Evolutionary conservation across 2,888 invertebrate species (phyloP), one percentile per base, ranked within the genome.

Genomic region (Antheraea yamamai): DNA sequence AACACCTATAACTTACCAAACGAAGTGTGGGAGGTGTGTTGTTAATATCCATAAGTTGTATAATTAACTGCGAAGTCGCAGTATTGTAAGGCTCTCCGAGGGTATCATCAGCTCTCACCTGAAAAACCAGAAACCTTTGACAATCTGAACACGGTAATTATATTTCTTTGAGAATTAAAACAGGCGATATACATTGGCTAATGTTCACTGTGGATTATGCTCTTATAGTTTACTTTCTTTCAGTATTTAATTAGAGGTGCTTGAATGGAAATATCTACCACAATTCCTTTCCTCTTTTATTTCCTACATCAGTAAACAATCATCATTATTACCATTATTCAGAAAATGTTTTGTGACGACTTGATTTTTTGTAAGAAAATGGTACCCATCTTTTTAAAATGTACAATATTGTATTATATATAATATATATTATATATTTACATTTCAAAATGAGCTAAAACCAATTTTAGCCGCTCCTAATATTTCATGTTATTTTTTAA

Each of bases 41-140:
- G 88, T 97, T 97, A 70, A 97, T 95, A 88, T 97, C 97, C 10
- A 90, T 81, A 0, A 97, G 92, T 74, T 95, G 92, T 58, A 97
- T 96, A 39, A 93, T 94, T 16, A 97, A 84, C 79, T 96, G 95
- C 0, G 95, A 90, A 16, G 95, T 95, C 0, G 93, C 89, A 1
- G 89, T 92, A 85, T 96, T 94, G 78, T 84, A 86, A 0, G 91
- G 87, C n/a, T 85, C 89, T 7, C 91, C 87, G 4, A 96, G 83
- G 0, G 94, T 94, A 78, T 96, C 96, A 14, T 85, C 90, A 1
- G 95, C 95, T 78, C 89, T 89, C 12, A 94, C 84, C 94, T 94
- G 76, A 7, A 71, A 75, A 23, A 8, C 1, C 20, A 30, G 6
- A 70, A 39, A 68, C 18, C 20, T 51, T 51, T 51, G 47, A 35